These are phyloP conservation scores for Cheilosia scutellata DNA, from an alignment of 2,888 invertebrate species.

Conservation along the genomic window DNA sequence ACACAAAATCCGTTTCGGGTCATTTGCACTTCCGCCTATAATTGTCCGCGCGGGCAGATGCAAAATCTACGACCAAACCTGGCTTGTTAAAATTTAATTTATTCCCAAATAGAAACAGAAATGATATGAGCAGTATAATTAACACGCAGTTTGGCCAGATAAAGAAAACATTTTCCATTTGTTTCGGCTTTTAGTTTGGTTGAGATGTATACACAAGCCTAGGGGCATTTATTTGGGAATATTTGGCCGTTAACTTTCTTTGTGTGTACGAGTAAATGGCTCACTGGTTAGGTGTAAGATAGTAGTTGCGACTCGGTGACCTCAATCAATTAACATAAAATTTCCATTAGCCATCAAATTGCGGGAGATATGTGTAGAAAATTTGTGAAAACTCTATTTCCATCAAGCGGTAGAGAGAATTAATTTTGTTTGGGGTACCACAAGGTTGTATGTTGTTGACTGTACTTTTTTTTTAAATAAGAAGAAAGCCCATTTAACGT, in stretches of 20 bases:
- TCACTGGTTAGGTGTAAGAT: slow-evolving; percentile 64
- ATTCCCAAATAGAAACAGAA: slow-evolving; percentile 50
- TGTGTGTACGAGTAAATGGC: slow-evolving; percentile 58
- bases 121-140: slow-evolving; percentile 63
- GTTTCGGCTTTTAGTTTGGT: slow-evolving; percentile 8
- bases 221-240: slow-evolving; percentile 32
- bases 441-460: slow-evolving; percentile 1
- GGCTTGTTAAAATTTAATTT: slow-evolving; percentile 59
- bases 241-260: slow-evolving; percentile 62
- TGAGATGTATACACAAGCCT: slow-evolving; percentile 37
- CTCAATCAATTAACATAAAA: slow-evolving; percentile 72
- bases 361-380: slow-evolving; percentile 17
- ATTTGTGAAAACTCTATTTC: slow-evolving; percentile 5
- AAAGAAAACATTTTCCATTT: slow-evolving; percentile 49
- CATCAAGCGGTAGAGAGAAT: not conserved
- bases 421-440: not conserved
- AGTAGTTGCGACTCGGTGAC: slow-evolving; percentile 53
- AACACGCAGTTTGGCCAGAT: slow-evolving; percentile 65
- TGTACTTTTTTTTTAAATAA: not conserved
- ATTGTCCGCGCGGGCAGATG: slow-evolving; percentile 38
- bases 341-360: slow-evolving; percentile 63
- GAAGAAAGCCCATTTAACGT: not conserved
- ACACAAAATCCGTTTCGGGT: slow-evolving; percentile 58
- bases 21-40: slow-evolving; percentile 70
- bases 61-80: slow-evolving; percentile 35